phyloP scores from a whole-genome alignment of 1,140 invertebrate species.

The Aphelenchoides besseyi region DNA sequence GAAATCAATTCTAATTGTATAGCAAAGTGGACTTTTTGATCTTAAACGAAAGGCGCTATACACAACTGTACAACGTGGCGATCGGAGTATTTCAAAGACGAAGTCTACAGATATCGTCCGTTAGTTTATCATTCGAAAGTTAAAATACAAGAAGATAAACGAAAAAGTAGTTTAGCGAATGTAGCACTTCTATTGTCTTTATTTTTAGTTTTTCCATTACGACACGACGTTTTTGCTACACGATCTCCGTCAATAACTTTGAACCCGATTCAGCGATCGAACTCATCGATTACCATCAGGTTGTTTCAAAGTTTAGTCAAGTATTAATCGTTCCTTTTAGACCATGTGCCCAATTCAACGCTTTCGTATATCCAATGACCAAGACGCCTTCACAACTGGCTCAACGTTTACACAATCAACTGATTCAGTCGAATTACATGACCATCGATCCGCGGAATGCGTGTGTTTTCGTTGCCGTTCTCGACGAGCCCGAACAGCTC shows the following conservation, averaged over 20 bases:
- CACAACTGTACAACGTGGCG: slow-evolving; percentile 20
- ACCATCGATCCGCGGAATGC: not conserved
- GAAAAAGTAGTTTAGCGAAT: slow-evolving; percentile 13
- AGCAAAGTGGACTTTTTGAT: too few species aligned
- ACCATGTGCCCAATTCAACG: slow-evolving; percentile 15
- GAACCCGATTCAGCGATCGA: not conserved
- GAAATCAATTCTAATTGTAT: too few species aligned
- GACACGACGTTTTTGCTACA: slow-evolving; percentile 11
- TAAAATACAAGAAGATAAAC: slow-evolving; percentile 21
- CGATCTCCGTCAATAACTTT: not conserved
- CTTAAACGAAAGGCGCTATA: too few species aligned
- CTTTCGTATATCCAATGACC: slow-evolving; percentile 1
- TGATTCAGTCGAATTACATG: slow-evolving; percentile 8
- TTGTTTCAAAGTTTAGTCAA: too few species aligned
- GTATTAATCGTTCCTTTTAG: too few species aligned
- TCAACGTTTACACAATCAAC: not conserved
- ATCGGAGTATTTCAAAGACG: slow-evolving; percentile 11
- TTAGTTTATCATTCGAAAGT: slow-evolving; percentile 6
- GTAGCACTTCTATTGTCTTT: not conserved
- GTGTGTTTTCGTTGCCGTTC: slow-evolving; percentile 12
- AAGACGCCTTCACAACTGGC: not conserved
- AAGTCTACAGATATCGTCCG: not conserved
- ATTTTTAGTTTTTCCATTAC: slow-evolving; percentile 15
- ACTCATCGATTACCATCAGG: not conserved
- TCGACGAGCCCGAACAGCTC: slow-evolving; percentile 3